A percentile compares a stretch with the other conserved stretches of the same genome.
Evolutionary conservation across 2,888 invertebrate genomes (phyloP).

Genomic region (Nephrocerus scutellatus): DNA sequence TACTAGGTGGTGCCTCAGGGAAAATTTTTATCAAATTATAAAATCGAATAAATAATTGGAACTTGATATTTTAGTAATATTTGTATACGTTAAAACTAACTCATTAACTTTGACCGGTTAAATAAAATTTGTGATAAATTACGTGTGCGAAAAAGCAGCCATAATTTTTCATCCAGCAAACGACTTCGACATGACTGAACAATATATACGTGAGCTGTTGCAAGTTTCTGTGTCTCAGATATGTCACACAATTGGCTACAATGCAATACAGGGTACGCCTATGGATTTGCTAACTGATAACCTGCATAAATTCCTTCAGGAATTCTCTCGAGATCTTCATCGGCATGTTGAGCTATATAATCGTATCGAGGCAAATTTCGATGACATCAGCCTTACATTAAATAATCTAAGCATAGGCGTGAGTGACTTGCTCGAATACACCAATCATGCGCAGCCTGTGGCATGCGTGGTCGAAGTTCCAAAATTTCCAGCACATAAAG

Average conservation of each 20-base stretch:
- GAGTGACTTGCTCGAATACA: constrained; percentile 78
- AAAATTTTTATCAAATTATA: too few species aligned
- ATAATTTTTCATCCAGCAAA: too few species aligned
- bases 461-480: constrained; percentile 62
- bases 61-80: too few species aligned
- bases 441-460: constrained; percentile 74
- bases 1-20: too few species aligned
- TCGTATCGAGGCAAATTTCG: constrained; percentile 76
- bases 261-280: constrained; percentile 78
- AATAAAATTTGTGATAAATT: too few species aligned
- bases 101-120: too few species aligned
- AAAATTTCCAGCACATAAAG: constrained; percentile 69
- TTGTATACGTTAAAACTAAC: too few species aligned
- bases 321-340: constrained; percentile 69
- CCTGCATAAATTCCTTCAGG: constrained; percentile 71
- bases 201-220: constrained; percentile 66
- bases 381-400: constrained; percentile 81
- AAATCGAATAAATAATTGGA: too few species aligned
- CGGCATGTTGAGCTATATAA: constrained; percentile 79
- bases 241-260: constrained; percentile 91
- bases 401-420: constrained; percentile 74
- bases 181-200: constrained; percentile 32
- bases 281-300: constrained; percentile 85
- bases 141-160: too few species aligned
- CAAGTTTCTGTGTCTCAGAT: constrained; percentile 84